phyloP scores from a whole-genome alignment of 2,113 vertebrate species.

The Setophaga kirtlandii region DNA sequence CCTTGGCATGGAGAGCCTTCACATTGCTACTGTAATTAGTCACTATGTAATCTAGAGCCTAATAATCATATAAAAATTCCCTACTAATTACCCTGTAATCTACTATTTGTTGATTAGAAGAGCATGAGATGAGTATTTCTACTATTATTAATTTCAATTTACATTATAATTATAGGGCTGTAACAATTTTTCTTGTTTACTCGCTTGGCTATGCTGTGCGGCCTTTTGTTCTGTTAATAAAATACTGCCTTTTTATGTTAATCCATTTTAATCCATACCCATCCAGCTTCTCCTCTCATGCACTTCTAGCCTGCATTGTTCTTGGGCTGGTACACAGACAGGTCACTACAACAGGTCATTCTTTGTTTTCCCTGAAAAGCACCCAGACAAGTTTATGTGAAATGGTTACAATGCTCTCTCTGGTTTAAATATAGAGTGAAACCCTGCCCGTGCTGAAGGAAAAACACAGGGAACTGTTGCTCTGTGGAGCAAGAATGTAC shows the following conservation, averaged over 20 bases:
- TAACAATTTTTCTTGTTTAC: conserved; percentile 1
- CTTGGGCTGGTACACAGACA: background rate
- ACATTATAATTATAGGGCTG: conserved; percentile 12
- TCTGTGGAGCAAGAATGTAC: conserved; percentile 23
- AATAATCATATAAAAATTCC: conserved; percentile 34
- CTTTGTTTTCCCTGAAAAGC: conserved; percentile 37
- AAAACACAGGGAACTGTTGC: background rate
- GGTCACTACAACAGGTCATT: background rate
- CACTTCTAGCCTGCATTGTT: background rate
- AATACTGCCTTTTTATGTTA: background rate
- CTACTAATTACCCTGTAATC: conserved; percentile 53
- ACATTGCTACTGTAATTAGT: conserved; percentile 38
- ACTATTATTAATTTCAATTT: conserved; percentile 41
- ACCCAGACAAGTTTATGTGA: background rate
- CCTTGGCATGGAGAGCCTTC: background rate
- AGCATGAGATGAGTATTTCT: conserved; percentile 1
- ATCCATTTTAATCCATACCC: background rate
- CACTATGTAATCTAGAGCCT: conserved; percentile 17
- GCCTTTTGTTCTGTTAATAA: conserved; percentile 24
- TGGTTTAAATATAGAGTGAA: conserved; percentile 46
- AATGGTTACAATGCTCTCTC: background rate
- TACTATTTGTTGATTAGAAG: conserved; percentile 56
- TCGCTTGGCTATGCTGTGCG: background rate
- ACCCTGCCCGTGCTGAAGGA: background rate
- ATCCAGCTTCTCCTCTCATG: background rate